phyloP scores from a whole-genome alignment of 2,888 invertebrate species.

The Thecophora atra region DNA sequence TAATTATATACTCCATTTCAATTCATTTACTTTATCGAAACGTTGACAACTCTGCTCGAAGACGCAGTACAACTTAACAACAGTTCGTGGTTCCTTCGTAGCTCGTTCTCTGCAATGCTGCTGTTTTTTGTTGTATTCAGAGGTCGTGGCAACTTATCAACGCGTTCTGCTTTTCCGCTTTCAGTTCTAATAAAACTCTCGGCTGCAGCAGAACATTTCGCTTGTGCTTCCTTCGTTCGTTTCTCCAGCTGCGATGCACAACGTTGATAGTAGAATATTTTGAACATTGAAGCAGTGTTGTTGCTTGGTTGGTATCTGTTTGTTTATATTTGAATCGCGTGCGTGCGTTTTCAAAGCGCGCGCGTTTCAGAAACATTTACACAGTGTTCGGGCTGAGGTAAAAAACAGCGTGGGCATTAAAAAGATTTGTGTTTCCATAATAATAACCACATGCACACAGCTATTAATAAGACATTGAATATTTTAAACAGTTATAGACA shows the following conservation, averaged over 20 bases:
- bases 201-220: slow-evolving; percentile 51
- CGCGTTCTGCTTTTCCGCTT: not conserved
- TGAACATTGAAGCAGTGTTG: not conserved
- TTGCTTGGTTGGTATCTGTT: not conserved
- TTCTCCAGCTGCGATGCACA: too few relatives aligned
- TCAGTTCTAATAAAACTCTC: slow-evolving; percentile 54
- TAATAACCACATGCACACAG: too few relatives aligned
- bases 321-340: slow-evolving; percentile 27
- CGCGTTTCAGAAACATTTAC: too few relatives aligned
- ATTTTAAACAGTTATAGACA: too few relatives aligned
- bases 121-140: slow-evolving; percentile 4
- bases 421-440: too few relatives aligned
- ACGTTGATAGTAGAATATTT: not conserved
- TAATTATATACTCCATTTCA: not conserved
- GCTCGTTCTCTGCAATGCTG: not conserved
- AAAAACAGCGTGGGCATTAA: too few relatives aligned
- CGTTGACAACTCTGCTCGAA: not conserved
- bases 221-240: not conserved
- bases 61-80: not conserved
- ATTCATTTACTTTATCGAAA: not conserved
- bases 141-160: slow-evolving; percentile 12
- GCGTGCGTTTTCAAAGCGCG: too few relatives aligned
- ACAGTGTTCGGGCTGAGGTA: too few relatives aligned
- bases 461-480: too few relatives aligned
- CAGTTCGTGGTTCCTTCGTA: not conserved